Conservation (phyloP, 1,140 invertebrate species). For the Ylistrum balloti region DNA sequence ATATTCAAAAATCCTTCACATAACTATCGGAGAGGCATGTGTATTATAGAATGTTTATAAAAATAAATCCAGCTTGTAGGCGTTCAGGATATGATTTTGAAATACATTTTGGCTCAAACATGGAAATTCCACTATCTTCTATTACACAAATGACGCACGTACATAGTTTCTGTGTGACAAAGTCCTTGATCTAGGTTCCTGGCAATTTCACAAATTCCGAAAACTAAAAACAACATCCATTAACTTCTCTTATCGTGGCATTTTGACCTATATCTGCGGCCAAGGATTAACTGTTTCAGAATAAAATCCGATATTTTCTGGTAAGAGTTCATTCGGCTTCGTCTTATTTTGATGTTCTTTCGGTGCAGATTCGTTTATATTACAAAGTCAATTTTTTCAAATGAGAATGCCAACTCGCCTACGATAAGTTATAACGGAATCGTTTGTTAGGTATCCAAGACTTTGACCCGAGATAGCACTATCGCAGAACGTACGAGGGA, state of each 20-base stretch:
- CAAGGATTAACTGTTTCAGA: neutral
- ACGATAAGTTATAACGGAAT: neutral
- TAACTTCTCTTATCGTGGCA: neutral
- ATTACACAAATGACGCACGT: neutral
- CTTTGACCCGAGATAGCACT: neutral
- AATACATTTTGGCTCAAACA: neutral
- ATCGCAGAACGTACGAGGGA: neutral
- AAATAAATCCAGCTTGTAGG: neutral
- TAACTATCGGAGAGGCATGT: neutral
- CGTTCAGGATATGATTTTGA: neutral
- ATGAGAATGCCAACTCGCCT: neutral
- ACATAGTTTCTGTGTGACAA: constrained; percentile 1
- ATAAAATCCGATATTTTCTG: neutral
- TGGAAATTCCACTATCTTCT: neutral
- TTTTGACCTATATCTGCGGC: constrained; percentile 4
- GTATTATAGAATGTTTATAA: neutral
- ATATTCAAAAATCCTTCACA: no score
- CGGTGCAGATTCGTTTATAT: neutral
- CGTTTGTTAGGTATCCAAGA: neutral
- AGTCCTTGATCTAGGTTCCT: neutral
- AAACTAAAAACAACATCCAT: neutral
- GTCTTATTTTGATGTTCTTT: neutral
- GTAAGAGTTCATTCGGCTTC: neutral
- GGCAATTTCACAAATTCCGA: constrained; percentile 4
- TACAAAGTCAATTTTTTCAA: neutral